These are phyloP conservation scores for Chrysemys picta DNA, from an alignment of 2,113 vertebrate species.

Conservation along the genomic window DNA sequence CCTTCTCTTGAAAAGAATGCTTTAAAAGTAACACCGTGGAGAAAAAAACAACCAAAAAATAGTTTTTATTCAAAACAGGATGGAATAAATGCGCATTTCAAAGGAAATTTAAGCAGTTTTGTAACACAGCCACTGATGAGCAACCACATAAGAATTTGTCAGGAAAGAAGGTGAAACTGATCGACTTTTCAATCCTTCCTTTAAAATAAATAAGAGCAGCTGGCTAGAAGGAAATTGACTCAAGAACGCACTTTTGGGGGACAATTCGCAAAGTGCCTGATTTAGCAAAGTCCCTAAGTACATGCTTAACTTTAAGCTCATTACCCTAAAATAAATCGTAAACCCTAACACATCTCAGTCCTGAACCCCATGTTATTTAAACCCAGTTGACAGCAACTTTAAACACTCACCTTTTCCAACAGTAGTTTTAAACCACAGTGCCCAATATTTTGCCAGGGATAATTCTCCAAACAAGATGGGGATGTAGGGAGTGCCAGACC, in stretches of 20 bases:
- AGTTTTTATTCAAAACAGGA: neutral
- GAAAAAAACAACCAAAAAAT: neutral
- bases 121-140: slow-evolving; percentile 34
- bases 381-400: neutral
- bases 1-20: neutral
- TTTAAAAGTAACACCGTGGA: slow-evolving; percentile 3
- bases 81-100: slow-evolving; percentile 30
- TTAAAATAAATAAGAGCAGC: neutral
- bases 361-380: neutral
- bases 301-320: neutral
- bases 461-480: neutral
- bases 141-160: slow-evolving; percentile 22
- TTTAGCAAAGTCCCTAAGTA: neutral
- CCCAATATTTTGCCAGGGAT: neutral
- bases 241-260: neutral
- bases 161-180: slow-evolving; percentile 20
- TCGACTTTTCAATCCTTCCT: neutral
- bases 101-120: slow-evolving; percentile 43
- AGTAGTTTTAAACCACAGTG: neutral
- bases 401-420: neutral
- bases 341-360: neutral
- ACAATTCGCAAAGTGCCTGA: neutral
- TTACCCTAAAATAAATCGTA: neutral
- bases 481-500: neutral
- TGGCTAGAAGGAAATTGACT: neutral